Conservation (phyloP, 2,888 invertebrate genomes). For the Agelastica alni region DNA sequence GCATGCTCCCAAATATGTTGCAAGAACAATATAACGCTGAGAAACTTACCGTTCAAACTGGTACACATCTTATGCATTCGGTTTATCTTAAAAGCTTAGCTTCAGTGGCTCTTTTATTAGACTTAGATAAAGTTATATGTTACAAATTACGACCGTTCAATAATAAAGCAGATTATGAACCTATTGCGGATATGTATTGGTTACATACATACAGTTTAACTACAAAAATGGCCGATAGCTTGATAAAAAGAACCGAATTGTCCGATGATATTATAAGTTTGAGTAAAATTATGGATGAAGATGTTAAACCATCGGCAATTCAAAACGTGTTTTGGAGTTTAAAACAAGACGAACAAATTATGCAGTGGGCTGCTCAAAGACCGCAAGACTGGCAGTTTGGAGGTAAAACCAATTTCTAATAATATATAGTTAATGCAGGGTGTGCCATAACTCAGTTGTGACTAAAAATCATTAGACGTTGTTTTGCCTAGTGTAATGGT, state of each 20-base stretch:
- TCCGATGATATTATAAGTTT: constrained; percentile 53
- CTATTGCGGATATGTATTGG: constrained; percentile 62
- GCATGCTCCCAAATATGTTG: constrained; percentile 59
- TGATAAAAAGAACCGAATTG: constrained; percentile 58
- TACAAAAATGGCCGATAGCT: constrained; percentile 61
- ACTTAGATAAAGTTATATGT: constrained; percentile 61
- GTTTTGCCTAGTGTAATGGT: no score
- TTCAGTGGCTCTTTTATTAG: constrained; percentile 60
- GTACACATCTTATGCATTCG: constrained; percentile 64
- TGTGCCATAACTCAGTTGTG: no score
- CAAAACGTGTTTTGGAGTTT: constrained; percentile 62
- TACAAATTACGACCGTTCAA: constrained; percentile 59
- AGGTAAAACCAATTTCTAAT: constrained; percentile 52
- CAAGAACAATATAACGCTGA: constrained; percentile 62
- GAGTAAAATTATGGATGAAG: constrained; percentile 40
- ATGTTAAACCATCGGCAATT: constrained; percentile 42
- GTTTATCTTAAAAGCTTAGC: constrained; percentile 63
- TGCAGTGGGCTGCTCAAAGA: constrained; percentile 64
- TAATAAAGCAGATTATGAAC: constrained; percentile 48
- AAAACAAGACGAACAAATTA: constrained; percentile 64
- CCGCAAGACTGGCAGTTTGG: constrained; percentile 70
- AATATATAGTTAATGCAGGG: no score
- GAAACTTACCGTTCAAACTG: constrained; percentile 62
- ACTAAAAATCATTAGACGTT: no score
- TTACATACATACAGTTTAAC: constrained; percentile 61